These are phyloP conservation scores for Neofelis nebulosa DNA, from an alignment of 2,113 vertebrate genomes.

Conservation along the genomic window DNA sequence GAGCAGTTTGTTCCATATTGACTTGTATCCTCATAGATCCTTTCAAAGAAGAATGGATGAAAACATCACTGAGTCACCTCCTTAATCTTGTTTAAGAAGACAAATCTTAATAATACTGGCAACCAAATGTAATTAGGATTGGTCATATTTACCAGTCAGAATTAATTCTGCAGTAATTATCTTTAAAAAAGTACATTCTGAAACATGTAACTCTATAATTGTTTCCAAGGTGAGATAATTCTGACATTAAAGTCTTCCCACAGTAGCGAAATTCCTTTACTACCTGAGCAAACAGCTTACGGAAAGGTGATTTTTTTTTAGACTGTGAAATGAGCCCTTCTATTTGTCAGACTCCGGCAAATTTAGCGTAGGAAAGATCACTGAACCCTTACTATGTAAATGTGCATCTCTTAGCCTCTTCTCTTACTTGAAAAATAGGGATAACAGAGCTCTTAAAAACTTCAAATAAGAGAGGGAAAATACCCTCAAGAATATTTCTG, in stretches of 20 bases:
- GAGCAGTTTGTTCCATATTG: not conserved
- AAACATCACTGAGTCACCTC: not conserved
- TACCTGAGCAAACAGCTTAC: not conserved
- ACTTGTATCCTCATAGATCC: not conserved
- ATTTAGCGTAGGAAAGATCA: not conserved
- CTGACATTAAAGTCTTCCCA: not conserved
- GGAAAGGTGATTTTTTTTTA: slow-evolving; percentile 25
- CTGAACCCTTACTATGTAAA: not conserved
- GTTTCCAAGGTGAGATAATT: slow-evolving; percentile 16
- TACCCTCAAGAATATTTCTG: not conserved
- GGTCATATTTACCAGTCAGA: not conserved
- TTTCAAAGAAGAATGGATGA: not conserved
- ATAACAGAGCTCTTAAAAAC: not conserved
- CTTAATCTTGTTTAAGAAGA: slow-evolving; percentile 16
- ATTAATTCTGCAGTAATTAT: slow-evolving; percentile 12
- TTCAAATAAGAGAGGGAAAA: not conserved
- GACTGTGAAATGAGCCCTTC: not conserved
- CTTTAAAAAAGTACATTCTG: not conserved
- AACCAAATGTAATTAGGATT: not conserved
- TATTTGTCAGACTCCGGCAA: not conserved
- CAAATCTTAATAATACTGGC: not conserved
- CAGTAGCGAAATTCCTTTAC: not conserved
- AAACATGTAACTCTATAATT: not conserved
- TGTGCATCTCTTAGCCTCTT: not conserved
- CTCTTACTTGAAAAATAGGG: not conserved